phyloP scores from a whole-genome alignment of 2,888 invertebrate genomes.

The Pyralis farinalis region DNA sequence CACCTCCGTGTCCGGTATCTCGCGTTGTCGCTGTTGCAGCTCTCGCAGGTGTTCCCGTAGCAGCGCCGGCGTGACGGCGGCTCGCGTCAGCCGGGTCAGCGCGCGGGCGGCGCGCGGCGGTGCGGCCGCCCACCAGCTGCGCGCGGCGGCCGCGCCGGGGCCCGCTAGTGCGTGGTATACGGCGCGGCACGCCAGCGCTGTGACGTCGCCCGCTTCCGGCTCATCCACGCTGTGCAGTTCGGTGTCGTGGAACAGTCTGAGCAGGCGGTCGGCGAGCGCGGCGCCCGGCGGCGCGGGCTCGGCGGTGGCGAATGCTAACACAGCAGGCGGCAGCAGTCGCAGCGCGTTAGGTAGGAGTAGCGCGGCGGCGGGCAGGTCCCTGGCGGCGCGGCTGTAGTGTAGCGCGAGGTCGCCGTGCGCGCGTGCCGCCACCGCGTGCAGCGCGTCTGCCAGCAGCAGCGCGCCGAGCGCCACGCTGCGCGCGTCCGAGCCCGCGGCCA shows the following conservation, averaged over 20 bases:
- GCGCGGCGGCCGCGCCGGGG: conserved; percentile 73
- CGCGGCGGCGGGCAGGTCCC: conserved; percentile 18
- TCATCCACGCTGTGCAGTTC: conserved; percentile 32
- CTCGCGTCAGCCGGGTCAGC: conserved; percentile 63
- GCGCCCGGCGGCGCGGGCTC: conserved; percentile 11
- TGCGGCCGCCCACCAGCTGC: conserved; percentile 88
- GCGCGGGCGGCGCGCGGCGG: conserved; percentile 84
- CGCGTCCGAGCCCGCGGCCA: conserved; percentile 80
- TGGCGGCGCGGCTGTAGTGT: conserved; percentile 82
- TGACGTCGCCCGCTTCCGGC: conserved; percentile 58
- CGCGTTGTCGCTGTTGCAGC: conserved; percentile 14
- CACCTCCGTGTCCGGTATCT: conserved; percentile 21
- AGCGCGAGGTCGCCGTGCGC: conserved; percentile 86
- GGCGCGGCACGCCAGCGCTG: conserved; percentile 85
- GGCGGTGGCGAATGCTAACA: conserved; percentile 26
- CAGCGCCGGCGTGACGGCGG: conserved; percentile 62
- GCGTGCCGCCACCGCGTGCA: conserved; percentile 83
- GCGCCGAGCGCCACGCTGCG: conserved; percentile 84
- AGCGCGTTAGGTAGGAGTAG: conserved; percentile 30
- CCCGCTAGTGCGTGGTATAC: conserved; percentile 83
- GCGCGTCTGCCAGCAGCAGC: conserved; percentile 86
- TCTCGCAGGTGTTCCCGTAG: conserved; percentile 16
- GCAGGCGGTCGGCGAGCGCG: conserved; percentile 15
- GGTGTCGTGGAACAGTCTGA: conserved; percentile 18
- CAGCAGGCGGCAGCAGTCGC: conserved; percentile 44